Conservation (phyloP, 2,797 vertebrate species). For the Lagorchestes hirsutus region DNA sequence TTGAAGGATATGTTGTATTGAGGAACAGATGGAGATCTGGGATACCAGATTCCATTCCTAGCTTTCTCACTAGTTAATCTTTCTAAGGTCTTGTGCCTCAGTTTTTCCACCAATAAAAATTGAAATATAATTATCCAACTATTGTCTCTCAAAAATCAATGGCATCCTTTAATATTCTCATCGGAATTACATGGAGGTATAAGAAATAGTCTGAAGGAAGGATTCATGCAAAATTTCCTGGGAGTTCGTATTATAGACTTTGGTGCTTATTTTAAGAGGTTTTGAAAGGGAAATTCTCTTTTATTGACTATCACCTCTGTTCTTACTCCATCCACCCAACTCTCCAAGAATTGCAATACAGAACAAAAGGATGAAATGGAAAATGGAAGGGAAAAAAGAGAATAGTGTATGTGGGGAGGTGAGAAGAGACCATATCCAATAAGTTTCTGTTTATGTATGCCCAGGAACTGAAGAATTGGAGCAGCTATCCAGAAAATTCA, state of each 20-base stretch:
- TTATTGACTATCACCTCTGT: background rate
- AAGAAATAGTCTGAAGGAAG: background rate
- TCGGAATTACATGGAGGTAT: background rate
- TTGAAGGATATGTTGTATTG: background rate
- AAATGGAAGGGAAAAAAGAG: background rate
- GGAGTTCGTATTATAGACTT: background rate
- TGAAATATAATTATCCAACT: background rate
- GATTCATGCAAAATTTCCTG: background rate
- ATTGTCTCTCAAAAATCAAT: rapidly evolving
- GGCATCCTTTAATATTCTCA: background rate
- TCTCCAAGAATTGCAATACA: background rate
- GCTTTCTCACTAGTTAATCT: background rate
- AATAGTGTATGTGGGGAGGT: background rate
- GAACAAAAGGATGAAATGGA: background rate
- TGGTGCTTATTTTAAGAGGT: background rate
- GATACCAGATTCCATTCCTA: background rate
- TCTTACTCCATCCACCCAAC: background rate
- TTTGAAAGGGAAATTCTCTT: background rate
- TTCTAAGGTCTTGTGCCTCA: background rate
- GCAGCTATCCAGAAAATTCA: background rate
- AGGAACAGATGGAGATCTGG: background rate
- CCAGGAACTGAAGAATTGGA: background rate
- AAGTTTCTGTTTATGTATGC: background rate
- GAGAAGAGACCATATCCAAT: background rate
- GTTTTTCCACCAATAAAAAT: background rate